phyloP scores from a whole-genome alignment of 2,797 vertebrate species.

The Salarias fasciatus region DNA sequence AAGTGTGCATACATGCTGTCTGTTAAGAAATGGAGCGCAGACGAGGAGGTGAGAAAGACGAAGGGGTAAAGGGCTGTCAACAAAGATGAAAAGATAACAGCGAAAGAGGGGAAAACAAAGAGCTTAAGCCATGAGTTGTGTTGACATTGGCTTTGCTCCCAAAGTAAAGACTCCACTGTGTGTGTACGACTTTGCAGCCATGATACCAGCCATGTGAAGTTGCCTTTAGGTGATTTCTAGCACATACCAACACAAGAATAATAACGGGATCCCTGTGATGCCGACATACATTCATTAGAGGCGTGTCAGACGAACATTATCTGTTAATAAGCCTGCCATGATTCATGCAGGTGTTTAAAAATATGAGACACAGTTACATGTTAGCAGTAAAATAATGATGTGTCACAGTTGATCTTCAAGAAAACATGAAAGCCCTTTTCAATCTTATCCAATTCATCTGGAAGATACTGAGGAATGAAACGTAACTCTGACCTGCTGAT shows the following conservation, averaged over 20 bases:
- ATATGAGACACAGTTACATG: too few species aligned
- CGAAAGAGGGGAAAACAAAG: conserved; percentile 9
- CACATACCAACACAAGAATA: not conserved
- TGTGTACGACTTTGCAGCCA: not conserved
- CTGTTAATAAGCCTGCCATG: too few species aligned
- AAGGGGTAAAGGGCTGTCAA: conserved; percentile 1
- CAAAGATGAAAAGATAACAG: not conserved
- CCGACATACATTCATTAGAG: not conserved
- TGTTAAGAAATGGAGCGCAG: not conserved
- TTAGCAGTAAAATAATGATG: too few species aligned
- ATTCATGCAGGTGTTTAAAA: too few species aligned
- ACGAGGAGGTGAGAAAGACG: conserved; percentile 6
- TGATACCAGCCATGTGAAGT: not conserved
- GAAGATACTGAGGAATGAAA: not conserved
- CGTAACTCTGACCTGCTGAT: not conserved
- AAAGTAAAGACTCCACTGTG: not conserved
- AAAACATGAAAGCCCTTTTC: too few species aligned
- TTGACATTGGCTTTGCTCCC: conserved; percentile 3
- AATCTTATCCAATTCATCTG: not conserved
- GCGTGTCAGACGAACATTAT: too few species aligned
- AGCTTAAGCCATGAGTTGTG: conserved; percentile 2
- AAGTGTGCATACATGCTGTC: conserved; percentile 2
- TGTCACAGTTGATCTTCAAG: too few species aligned
- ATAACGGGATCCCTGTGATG: not conserved
- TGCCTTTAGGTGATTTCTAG: not conserved